These are phyloP conservation scores for Agrotis clavis DNA, from an alignment of 2,888 invertebrate genomes.

Conservation along the genomic window DNA sequence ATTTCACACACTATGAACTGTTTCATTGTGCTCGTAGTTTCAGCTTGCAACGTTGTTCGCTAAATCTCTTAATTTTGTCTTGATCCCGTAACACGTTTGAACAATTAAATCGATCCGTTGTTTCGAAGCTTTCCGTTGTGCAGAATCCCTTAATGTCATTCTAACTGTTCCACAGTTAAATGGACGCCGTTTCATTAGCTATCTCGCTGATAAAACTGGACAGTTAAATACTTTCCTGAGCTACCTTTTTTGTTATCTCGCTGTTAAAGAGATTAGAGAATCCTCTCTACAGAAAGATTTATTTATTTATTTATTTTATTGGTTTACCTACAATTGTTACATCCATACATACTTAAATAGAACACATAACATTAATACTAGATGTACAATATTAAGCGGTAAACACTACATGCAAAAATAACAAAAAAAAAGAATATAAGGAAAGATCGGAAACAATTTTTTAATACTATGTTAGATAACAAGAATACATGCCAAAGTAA, in stretches of 20 bases:
- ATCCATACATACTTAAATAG: too few relatives aligned
- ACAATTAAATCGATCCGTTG: constrained; percentile 57
- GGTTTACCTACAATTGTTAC: too few relatives aligned
- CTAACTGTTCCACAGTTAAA: constrained; percentile 57
- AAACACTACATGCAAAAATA: too few relatives aligned
- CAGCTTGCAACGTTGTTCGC: constrained; percentile 23
- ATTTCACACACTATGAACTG: constrained; percentile 13
- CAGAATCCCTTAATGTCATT: constrained; percentile 58
- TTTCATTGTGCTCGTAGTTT: constrained; percentile 4
- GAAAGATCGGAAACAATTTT: too few relatives aligned
- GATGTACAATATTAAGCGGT: too few relatives aligned
- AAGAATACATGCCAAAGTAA: too few relatives aligned
- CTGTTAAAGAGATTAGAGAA: constrained; percentile 12
- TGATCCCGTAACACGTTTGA: constrained; percentile 48
- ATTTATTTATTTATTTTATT: too few relatives aligned
- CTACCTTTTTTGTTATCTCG: constrained; percentile 23
- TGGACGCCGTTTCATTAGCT: constrained; percentile 51
- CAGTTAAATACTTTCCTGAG: constrained; percentile 38
- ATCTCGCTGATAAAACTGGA: constrained; percentile 40
- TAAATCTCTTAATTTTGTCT: constrained; percentile 52
- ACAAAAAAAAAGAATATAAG: too few relatives aligned
- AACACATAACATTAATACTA: too few relatives aligned
- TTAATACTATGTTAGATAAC: too few relatives aligned
- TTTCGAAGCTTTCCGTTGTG: constrained; percentile 48
- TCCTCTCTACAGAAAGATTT: neutral